phyloP scores from a whole-genome alignment of 2,888 invertebrate genomes.

The Scelioninae gen. 2 region DNA sequence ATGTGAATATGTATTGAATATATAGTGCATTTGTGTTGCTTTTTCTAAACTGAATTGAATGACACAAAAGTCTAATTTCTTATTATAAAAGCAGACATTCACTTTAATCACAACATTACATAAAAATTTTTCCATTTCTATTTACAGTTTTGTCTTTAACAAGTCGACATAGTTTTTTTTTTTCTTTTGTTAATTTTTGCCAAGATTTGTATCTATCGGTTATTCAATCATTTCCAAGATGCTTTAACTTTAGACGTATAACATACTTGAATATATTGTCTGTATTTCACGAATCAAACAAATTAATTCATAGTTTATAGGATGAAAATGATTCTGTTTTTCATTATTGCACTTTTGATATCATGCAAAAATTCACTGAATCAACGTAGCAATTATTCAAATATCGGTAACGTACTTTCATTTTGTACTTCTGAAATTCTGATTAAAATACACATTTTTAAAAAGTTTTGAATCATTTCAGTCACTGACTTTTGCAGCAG shows the following conservation, averaged over 20 bases:
- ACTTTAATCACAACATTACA: conserved; percentile 52
- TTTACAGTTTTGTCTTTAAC: conserved; percentile 41
- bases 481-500: neutral
- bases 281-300: conserved; percentile 2
- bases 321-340: neutral
- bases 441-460: conserved; percentile 11
- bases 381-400: neutral
- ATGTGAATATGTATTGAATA: conserved; percentile 56
- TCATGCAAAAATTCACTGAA: conserved; percentile 6
- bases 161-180: conserved; percentile 31
- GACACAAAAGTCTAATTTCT: conserved; percentile 42
- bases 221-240: neutral
- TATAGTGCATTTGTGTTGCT: conserved; percentile 54
- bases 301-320: neutral
- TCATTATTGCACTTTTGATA: conserved; percentile 6
- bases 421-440: conserved; percentile 31
- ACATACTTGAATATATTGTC: conserved; percentile 27
- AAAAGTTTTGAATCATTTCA: conserved; percentile 10
- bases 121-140: conserved; percentile 45
- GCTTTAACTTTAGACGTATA: conserved; percentile 5
- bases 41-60: conserved; percentile 37
- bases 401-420: conserved; percentile 17
- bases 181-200: conserved; percentile 3
- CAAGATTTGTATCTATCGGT: conserved; percentile 24
- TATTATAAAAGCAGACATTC: conserved; percentile 47